Base-by-base conservation (phyloP, 2,888 invertebrate genomes). In the Drosophila subsilvestris region DNA sequence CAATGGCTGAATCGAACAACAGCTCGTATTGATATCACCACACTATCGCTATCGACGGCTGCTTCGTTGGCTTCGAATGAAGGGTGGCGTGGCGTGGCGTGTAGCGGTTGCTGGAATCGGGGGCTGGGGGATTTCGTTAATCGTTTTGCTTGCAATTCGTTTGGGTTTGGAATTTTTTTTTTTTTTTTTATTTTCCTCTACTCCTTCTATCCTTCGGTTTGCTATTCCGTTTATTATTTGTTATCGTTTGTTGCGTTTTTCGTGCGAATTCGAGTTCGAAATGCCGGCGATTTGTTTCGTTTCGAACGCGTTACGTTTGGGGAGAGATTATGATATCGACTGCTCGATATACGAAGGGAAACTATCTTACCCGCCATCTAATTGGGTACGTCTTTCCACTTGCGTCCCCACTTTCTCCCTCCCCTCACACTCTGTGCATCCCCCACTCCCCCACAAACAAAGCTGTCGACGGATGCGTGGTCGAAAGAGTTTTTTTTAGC, bases 331-430 rank as follows among this genome's bases (percentile, higher is more conserved):
- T 45, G 66, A 65, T 45, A 66, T 65, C 73, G 69, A 72, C 70
- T 74, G 74, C 56, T 74, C 79, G 89, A 76, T 88, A 75, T 74
- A 59, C 82, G 70, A 85, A 75, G 78, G 80, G 77, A 82, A 88
- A 85, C 84, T 85, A 87, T 72, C 63, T 59, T 63, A 54, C 54
- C 63, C 66, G 66, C 66, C 66, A 55, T 74, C 55, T 66, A 71
- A 72, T 73, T 54, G 54, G 49, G 49, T 72, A 54, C 55, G 20
- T 72, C 66, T 66, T 74, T n/a, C 18, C 47, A 22, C 45, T 42
- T 49, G 37, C n/a, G 37, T 68, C 57, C 48, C 18, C 68, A 49
- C 25, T 20, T 51, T 37, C 53, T 22, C 17, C 53, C 20, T 9
- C 49, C 17, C 17, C 48, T 29, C 49, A 17, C 20, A 56, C 43